A percentile compares a stretch with the other conserved stretches of the same genome.
Conservation (phyloP, 2,888 invertebrate genomes). For the Chirona hameri region DNA sequence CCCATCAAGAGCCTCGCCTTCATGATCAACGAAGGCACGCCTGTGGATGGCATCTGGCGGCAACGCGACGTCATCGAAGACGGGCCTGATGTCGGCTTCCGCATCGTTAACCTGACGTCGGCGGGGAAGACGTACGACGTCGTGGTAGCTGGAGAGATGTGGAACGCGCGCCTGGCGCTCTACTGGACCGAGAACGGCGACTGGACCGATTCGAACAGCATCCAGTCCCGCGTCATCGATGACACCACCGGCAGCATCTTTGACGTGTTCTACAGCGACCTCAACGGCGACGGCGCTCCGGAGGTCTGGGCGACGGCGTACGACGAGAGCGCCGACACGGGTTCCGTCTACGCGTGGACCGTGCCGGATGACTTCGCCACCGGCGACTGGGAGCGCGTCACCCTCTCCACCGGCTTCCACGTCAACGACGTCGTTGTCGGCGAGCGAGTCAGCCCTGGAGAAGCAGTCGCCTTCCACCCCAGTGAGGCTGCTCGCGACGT, state of each 20-base stretch:
- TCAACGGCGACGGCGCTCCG: conserved; percentile 42
- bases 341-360: conserved; percentile 42
- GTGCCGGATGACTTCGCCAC: conserved; percentile 42
- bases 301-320: conserved; percentile 43
- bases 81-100: conserved; percentile 43
- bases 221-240: conserved; percentile 41
- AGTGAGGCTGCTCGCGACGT: conserved; percentile 33
- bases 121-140: conserved; percentile 40
- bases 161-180: conserved; percentile 40
- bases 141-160: conserved; percentile 43
- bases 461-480: conserved; percentile 43
- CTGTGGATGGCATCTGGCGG: conserved; percentile 39
- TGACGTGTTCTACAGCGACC: conserved; percentile 43
- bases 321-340: conserved; percentile 38
- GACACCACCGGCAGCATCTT: conserved; percentile 42
- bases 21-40: conserved; percentile 42
- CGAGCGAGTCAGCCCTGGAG: conserved; percentile 43
- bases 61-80: conserved; percentile 41
- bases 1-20: conserved; percentile 39
- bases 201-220: conserved; percentile 40
- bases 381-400: conserved; percentile 38
- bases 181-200: conserved; percentile 41
- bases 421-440: conserved; percentile 42
- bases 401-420: conserved; percentile 42
- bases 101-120: conserved; percentile 39